Evolutionary conservation across 2,888 invertebrate species (phyloP), one percentile per base, ranked within the genome.

Genomic region (Drosophila mulleri): DNA sequence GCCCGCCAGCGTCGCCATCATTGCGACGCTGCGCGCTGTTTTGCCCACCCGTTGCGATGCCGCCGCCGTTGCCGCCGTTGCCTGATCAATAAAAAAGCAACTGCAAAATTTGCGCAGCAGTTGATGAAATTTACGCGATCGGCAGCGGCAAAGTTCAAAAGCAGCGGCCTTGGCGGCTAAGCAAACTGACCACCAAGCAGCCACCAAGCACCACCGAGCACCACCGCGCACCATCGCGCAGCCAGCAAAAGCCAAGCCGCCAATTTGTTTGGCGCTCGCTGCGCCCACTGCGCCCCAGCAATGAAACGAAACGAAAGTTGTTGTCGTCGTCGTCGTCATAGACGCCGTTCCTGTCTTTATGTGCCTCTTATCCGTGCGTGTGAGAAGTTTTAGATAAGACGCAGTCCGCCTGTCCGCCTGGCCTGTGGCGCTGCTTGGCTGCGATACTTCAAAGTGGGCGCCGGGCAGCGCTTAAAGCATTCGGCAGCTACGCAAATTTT

Each of bases 41-140:
- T 59, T 48, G 59, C 59, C 59, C 59, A 59, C 59, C 59, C 59
- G 59, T 48, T 16, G 56, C 69, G 48, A 48, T 29, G 54, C 44
- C 66, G 68, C 20, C 67, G 67, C 57, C 23, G 23, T 26, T 26
- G 26, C 26, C 26, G 26, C 26, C 26, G 26, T 67, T 65, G 89
- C 68, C 69, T 72, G 90, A 86, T 90, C 90, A 85, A 85, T 85
- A 85, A 85, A 90, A 82, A 54, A 84, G 90, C 86, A 80, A 79
- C 74, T 80, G 71, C 35, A 90, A 89, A 86, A 86, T 90, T 90
- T 88, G 89, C 90, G 75, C 89, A 89, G 89, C 90, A 90, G 90
- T 85, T 85, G 90, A 90, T 85, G 84, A 85, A 85, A 85, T 85
- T 85, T 85, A 90, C 84, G 90, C 90, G 90, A 89, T 89, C 90